Percentiles rank a stretch among this genome's conserved stretches.
phyloP scores from a whole-genome alignment of 2,888 invertebrate genomes.

The Scelioninae gen. 2 region DNA sequence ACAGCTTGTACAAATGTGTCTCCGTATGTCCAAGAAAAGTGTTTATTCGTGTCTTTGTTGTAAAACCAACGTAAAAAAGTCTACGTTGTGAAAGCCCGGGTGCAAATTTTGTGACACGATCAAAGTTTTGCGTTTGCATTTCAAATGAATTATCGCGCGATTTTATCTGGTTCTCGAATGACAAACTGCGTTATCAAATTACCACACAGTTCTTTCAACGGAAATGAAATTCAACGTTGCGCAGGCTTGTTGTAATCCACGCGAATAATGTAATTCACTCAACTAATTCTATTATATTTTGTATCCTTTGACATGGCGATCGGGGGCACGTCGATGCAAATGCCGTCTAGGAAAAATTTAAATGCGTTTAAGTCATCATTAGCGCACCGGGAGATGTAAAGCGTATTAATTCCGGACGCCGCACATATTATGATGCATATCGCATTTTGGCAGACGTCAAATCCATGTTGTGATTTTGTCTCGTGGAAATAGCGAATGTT shows the following conservation, averaged over 20 bases:
- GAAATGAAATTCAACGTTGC: constrained; percentile 5
- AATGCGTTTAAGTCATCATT: constrained; percentile 41
- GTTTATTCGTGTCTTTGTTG: too few relatives aligned
- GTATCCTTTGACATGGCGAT: constrained; percentile 39
- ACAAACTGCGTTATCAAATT: constrained; percentile 29
- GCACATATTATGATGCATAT: constrained; percentile 6
- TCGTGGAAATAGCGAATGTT: background rate
- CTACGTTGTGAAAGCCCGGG: background rate
- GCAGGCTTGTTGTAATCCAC: constrained; percentile 17
- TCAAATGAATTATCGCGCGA: constrained; percentile 6
- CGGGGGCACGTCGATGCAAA: constrained; percentile 17
- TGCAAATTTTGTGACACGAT: background rate
- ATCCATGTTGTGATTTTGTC: background rate
- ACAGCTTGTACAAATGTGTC: too few relatives aligned
- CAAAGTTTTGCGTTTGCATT: constrained; percentile 4
- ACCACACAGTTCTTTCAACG: constrained; percentile 17
- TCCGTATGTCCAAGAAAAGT: too few relatives aligned
- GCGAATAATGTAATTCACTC: constrained; percentile 28
- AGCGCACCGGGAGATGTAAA: constrained; percentile 28
- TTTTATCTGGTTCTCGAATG: constrained; percentile 3
- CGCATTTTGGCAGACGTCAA: background rate
- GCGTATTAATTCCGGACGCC: constrained; percentile 25
- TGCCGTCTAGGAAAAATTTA: constrained; percentile 28
- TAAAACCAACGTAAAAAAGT: too few relatives aligned
- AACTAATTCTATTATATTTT: constrained; percentile 33